Evolutionary conservation across 2,113 vertebrate genomes (phyloP), one percentile per base, ranked within the genome.

Genomic region (Phyllostomus hastatus): DNA sequence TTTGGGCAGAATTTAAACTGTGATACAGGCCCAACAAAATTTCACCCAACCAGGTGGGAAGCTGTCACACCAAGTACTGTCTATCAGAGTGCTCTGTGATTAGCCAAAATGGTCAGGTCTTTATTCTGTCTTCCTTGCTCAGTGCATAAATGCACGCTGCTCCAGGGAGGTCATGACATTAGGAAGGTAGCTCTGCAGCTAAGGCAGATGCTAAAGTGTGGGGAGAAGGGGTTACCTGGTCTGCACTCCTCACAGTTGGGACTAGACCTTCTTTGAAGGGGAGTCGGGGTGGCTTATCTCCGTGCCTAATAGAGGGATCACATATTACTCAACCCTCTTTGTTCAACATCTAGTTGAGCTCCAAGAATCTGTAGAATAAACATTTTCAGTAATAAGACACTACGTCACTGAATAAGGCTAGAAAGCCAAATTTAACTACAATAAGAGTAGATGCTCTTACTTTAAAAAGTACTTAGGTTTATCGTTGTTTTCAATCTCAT

Each of bases 401-500:
- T 52, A 80, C 14, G 12, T 78, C 28, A 91, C 33, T 43, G 10
- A 64, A 87, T 15, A 95, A 95, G n/a, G 11, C 50, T 72, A 76
- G 59, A 89, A 95, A 93, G 38, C 14, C 72, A 95, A 88, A 87
- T 17, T 75, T 87, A 89, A 94, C 26, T 67, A 83, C 43, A 95
- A 59, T 80, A 57, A 80, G n/a, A 80, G 22, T 52, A 43, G 24
- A 78, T 52, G 57, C 4, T 38, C 24, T 87, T 76, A 75, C 82
- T 91, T 69, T 43, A 72, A 91, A 87, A 95, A 17, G 48, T 91
- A 59, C 52, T 66, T 69, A 87, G 48, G 35, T 48, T 88, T 83
- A 67, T 76, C 64, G 52, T 57, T 82, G 4, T 87, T 94, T 84
- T 61, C 88, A 92, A 92, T 75, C 89, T 92, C 70, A 91, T 76